These are phyloP conservation scores for Octodonta nipae DNA, from an alignment of 2,888 invertebrate species.

Conservation along the genomic window DNA sequence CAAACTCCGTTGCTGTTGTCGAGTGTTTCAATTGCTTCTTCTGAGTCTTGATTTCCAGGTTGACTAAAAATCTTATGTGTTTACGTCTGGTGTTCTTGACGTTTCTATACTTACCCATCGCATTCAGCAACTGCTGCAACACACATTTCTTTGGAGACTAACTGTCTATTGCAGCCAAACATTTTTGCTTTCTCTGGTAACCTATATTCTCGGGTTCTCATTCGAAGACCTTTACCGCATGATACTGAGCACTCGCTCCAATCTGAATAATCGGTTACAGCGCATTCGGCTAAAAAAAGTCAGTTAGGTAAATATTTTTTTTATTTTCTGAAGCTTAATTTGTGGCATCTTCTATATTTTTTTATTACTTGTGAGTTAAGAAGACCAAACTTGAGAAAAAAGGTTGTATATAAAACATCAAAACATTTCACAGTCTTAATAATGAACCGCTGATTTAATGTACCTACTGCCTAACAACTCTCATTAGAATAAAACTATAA, in stretches of 20 bases:
- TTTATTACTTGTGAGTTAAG: too few species aligned
- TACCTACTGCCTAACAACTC: too few species aligned
- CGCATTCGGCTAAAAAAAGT: conserved; percentile 61
- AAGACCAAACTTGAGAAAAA: too few species aligned
- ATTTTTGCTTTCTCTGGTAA: conserved; percentile 59
- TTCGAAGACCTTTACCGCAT: conserved; percentile 77
- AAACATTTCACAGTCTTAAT: too few species aligned
- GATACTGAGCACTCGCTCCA: conserved; percentile 75
- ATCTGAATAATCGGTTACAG: conserved; percentile 55
- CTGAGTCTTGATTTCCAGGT: conserved; percentile 18
- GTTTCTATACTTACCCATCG: conserved; percentile 42
- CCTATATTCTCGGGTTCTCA: conserved; percentile 60
- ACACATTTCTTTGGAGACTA: conserved; percentile 84
- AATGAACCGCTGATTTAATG: too few species aligned
- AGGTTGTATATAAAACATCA: too few species aligned
- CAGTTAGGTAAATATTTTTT: neutral
- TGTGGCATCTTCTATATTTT: too few species aligned
- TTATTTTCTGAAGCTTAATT: too few species aligned
- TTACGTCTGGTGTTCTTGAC: neutral
- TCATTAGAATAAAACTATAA: too few species aligned
- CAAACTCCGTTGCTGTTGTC: conserved; percentile 43
- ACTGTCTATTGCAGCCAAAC: conserved; percentile 55
- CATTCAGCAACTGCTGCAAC: conserved; percentile 63
- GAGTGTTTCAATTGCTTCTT: conserved; percentile 21
- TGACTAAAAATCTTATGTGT: neutral